Evolutionary conservation across 2,797 vertebrate genomes (phyloP).

Genomic region (Tachyglossus aculeatus): DNA sequence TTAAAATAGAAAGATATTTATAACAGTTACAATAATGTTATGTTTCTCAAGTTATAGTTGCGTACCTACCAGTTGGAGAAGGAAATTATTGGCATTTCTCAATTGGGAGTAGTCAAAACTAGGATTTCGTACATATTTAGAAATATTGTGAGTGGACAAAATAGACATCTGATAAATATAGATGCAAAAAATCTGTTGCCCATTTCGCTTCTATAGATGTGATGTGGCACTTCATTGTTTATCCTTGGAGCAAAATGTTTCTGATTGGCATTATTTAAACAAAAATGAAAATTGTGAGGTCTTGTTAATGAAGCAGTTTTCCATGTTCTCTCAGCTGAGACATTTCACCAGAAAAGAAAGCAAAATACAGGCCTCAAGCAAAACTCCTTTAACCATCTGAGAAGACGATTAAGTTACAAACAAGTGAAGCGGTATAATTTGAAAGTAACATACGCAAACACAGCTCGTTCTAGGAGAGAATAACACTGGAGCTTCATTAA

Average conservation of each 20-base stretch:
- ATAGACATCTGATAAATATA: not conserved
- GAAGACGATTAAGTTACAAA: constrained; percentile 14
- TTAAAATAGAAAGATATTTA: constrained; percentile 38
- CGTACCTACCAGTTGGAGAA: constrained; percentile 9
- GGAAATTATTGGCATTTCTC: constrained; percentile 3
- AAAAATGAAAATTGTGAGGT: constrained; percentile 11
- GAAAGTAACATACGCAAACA: constrained; percentile 26
- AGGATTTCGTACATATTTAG: not conserved
- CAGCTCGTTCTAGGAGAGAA: constrained; percentile 12
- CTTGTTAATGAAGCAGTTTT: not conserved
- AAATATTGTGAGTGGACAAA: not conserved
- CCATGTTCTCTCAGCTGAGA: not conserved
- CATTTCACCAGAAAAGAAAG: constrained; percentile 9
- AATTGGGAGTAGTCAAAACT: constrained; percentile 8
- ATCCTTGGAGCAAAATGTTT: constrained; percentile 10
- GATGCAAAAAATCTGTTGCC: not conserved
- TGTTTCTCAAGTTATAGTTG: constrained; percentile 30
- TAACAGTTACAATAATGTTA: constrained; percentile 10
- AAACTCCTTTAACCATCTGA: constrained; percentile 10
- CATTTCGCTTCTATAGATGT: not conserved
- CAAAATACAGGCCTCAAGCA: constrained; percentile 4
- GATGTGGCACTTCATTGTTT: not conserved
- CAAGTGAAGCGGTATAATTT: constrained; percentile 29
- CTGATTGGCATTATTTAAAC: constrained; percentile 25
- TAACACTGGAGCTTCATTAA: constrained; percentile 8